Evolutionary conservation across 2,113 vertebrate species (phyloP), one percentile per base, ranked within the genome.

Genomic region (Mionectes macconnelli): DNA sequence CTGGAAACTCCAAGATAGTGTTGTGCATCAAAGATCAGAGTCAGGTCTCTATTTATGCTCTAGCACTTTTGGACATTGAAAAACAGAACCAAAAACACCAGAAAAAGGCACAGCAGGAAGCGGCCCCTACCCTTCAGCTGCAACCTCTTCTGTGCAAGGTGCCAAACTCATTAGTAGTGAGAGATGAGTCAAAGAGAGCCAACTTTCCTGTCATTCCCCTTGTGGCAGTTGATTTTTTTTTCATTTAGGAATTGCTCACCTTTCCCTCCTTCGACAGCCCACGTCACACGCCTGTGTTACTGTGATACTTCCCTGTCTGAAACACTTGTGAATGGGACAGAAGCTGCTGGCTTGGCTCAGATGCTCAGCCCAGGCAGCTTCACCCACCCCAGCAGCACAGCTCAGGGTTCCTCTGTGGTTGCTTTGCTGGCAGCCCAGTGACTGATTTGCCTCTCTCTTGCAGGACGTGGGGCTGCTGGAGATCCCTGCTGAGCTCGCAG

Each of bases 401-500:
- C 45, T 55, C 39, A 12, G 63, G 31, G 30, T 28, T 68, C 64
- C 3, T 9, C 6, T 12, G 55, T 25, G 57, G 8, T 47, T 63
- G 45, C 55, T 42, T 12, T 69, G 44, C 45, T 84, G 55, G 21
- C n/a, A 67, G 28, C 27, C 24, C 37, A 28, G 44, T 62, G 73
- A 22, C n/a, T 67, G 62, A 75, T 52, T 57, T 53, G 14, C 56
- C 76, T 30, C 45, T 90, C 33, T 75, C 77, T 52, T 33, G 11
- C 90, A 99, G 99, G 99, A 99, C 22, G 98, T 99, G 96, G 98
- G 98, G 31, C 96, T 97, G 93, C 96, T 99, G 96, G 99, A 99
- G 97, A 99, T 99, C 93, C 99, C 99, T 1, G 99, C 98, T 39
- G 99, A 99, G 82, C 98, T 99, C 59, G 98, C 98, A 7, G 97